Evolutionary conservation across 2,797 vertebrate genomes (phyloP).

Genomic region (Cossypha dichroa): DNA sequence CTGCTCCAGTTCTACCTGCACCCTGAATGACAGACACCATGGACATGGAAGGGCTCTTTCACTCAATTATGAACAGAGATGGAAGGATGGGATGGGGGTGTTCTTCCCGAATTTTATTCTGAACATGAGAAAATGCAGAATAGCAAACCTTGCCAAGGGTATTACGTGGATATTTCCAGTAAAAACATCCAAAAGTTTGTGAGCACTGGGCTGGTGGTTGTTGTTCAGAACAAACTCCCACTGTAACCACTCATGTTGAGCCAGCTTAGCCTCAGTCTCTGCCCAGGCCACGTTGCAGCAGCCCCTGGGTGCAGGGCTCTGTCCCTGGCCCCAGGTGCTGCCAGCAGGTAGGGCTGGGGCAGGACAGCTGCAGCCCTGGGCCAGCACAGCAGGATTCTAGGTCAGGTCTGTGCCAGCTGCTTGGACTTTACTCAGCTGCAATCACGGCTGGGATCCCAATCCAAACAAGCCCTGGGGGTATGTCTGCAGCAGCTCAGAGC

Average conservation of each 20-base stretch:
- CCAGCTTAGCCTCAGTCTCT: background rate
- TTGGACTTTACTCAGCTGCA: constrained; percentile 37
- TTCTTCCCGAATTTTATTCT: background rate
- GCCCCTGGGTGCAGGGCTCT: background rate
- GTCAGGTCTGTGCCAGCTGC: background rate
- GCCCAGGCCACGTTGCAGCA: background rate
- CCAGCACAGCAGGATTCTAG: background rate
- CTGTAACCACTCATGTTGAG: background rate
- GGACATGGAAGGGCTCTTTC: background rate
- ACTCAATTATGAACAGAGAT: background rate
- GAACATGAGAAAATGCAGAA: background rate
- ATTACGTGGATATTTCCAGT: background rate
- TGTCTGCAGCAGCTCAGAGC: background rate
- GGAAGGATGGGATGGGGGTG: background rate
- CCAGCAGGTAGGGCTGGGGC: background rate
- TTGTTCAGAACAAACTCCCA: background rate
- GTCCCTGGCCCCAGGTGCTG: background rate
- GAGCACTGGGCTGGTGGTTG: background rate
- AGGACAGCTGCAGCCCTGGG: background rate
- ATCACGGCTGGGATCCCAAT: constrained; percentile 4
- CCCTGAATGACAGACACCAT: background rate
- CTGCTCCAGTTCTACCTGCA: background rate
- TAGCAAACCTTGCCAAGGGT: background rate
- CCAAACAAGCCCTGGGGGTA: constrained; percentile 40
- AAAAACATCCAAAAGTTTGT: background rate